phyloP scores from a whole-genome alignment of 2,888 invertebrate genomes.

The Parasteatoda lunata region DNA sequence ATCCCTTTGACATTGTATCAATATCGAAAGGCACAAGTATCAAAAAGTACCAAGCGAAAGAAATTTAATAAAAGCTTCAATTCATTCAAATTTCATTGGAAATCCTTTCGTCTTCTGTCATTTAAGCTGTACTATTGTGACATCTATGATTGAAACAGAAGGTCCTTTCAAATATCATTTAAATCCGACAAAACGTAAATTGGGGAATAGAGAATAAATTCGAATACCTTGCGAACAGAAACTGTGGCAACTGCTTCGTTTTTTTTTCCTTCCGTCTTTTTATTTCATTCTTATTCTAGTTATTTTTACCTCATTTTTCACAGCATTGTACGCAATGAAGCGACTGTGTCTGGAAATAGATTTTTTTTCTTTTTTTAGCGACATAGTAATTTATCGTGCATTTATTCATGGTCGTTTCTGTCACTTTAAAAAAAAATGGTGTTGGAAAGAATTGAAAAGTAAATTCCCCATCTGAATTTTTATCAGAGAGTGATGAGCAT shows the following conservation, averaged over 20 bases:
- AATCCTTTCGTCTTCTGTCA: background rate
- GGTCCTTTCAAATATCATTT: background rate
- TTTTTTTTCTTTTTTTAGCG: constrained; percentile 5
- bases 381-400: constrained; percentile 48
- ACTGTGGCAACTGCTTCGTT: background rate
- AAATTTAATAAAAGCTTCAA: constrained; percentile 1
- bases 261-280: background rate
- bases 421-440: constrained; percentile 25
- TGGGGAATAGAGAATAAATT: constrained; percentile 56
- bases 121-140: background rate
- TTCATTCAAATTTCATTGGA: background rate
- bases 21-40: too few relatives aligned
- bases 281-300: background rate
- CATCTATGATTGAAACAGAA: background rate
- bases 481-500: constrained; percentile 1
- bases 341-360: constrained; percentile 18
- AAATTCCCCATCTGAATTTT: background rate
- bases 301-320: constrained; percentile 45
- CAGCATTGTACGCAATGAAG: constrained; percentile 3
- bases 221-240: background rate
- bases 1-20: too few relatives aligned
- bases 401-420: constrained; percentile 49
- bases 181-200: constrained; percentile 7
- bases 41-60: too few relatives aligned
- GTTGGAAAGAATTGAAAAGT: constrained; percentile 1